A percentile compares a stretch with the other conserved stretches of the same genome.
Conservation (phyloP, 1,140 invertebrate genomes). For the Caerostris darwini region DNA sequence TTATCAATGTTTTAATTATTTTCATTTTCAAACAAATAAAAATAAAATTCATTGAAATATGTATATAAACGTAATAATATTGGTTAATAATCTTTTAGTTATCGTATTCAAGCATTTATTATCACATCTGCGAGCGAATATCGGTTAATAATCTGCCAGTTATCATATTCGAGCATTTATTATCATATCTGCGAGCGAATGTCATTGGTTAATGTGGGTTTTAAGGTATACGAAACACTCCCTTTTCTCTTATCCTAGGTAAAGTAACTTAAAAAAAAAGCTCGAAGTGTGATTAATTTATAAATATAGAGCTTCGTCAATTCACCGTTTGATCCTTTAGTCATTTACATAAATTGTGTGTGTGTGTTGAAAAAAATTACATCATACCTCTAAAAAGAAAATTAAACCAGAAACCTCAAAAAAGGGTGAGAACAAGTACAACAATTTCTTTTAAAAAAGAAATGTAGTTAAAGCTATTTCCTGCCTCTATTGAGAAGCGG, state of each 20-base stretch:
- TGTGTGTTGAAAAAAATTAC: not conserved
- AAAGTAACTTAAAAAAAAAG: not conserved
- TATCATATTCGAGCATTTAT: no score
- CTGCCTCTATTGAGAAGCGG: not conserved
- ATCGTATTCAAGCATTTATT: no score
- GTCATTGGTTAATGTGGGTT: not conserved
- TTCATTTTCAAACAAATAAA: no score
- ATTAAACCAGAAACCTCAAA: not conserved
- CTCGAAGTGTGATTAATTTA: not conserved
- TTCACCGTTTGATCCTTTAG: not conserved
- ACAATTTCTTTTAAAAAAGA: not conserved
- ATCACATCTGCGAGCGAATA: no score
- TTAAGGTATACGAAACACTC: not conserved
- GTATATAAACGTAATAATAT: no score
- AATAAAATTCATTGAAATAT: no score
- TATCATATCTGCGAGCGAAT: no score
- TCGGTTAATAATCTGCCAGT: no score
- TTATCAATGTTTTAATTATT: no score
- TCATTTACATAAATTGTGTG: not conserved
- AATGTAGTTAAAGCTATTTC: not conserved
- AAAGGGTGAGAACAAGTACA: not conserved
- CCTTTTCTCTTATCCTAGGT: not conserved
- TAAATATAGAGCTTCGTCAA: not conserved
- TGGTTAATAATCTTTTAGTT: no score
- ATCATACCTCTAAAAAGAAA: not conserved